phyloP scores from a whole-genome alignment of 2,888 invertebrate species.

The Caenorhabditis auriculariae region DNA sequence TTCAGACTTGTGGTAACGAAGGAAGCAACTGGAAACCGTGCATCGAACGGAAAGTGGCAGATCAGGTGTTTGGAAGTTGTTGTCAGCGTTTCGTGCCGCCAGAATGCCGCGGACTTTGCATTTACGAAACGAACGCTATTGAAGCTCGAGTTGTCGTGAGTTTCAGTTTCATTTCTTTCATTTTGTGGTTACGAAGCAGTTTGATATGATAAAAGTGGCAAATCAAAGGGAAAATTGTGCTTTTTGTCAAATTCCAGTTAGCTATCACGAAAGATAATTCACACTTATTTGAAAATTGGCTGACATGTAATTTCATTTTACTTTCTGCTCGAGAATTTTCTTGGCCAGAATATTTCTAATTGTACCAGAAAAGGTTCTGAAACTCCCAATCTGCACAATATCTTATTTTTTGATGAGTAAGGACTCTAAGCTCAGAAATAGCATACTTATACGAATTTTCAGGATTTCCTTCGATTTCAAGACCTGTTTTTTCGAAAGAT shows the following conservation, averaged over 20 bases:
- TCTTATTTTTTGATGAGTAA: too few relatives aligned
- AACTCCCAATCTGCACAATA: too few relatives aligned
- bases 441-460: too few relatives aligned
- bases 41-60: constrained; percentile 61
- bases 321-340: too few relatives aligned
- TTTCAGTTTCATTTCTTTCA: background rate
- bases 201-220: background rate
- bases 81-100: constrained; percentile 61
- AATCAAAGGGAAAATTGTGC: background rate
- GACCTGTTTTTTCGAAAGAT: too few relatives aligned
- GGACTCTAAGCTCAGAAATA: too few relatives aligned
- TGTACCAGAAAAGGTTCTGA: too few relatives aligned
- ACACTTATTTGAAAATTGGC: too few relatives aligned
- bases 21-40: constrained; percentile 61
- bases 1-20: constrained; percentile 59
- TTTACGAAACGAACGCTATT: constrained; percentile 61
- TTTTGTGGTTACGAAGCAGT: background rate
- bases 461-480: too few relatives aligned
- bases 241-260: background rate
- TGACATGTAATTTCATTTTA: too few relatives aligned
- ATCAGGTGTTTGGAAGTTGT: constrained; percentile 60
- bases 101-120: constrained; percentile 61
- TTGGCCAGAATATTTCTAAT: too few relatives aligned
- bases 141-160: constrained; percentile 60
- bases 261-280: background rate